Percentiles rank a stretch among this genome's conserved stretches.
phyloP scores from a whole-genome alignment of 2,113 vertebrate genomes.

The Heloderma charlesbogerti region DNA sequence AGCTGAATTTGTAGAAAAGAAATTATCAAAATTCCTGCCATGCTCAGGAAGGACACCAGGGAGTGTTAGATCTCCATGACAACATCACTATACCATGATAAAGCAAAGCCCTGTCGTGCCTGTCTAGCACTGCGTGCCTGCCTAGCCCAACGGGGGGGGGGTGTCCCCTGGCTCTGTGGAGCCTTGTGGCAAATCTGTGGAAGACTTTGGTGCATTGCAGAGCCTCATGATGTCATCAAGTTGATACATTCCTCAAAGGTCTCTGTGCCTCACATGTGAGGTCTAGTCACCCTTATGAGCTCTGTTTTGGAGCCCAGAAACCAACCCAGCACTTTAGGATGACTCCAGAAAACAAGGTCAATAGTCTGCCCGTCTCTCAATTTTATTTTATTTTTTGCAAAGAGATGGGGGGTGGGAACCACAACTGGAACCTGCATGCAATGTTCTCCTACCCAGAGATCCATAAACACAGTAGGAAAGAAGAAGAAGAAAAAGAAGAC shows the following conservation, averaged over 20 bases:
- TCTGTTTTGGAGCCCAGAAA: not conserved
- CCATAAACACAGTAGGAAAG: not conserved
- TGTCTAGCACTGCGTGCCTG: not conserved
- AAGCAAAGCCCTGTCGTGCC: too few species aligned
- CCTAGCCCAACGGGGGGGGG: not conserved
- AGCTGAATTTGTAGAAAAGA: constrained; percentile 49
- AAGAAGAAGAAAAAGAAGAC: too few species aligned
- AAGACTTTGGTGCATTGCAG: not conserved
- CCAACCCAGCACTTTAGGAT: not conserved
- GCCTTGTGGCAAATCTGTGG: not conserved
- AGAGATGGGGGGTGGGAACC: too few species aligned
- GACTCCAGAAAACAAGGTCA: not conserved
- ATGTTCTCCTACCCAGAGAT: not conserved
- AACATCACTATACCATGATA: not conserved
- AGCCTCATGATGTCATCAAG: not conserved
- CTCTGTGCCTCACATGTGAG: not conserved
- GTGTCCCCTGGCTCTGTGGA: not conserved
- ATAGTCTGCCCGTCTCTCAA: not conserved
- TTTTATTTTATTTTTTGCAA: not conserved
- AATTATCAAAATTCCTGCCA: not conserved
- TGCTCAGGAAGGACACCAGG: constrained; percentile 61
- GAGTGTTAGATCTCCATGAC: constrained; percentile 37
- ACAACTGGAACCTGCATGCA: not conserved
- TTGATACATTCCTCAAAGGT: not conserved
- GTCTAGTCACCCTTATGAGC: not conserved